Conservation (phyloP, 2,797 vertebrate species). For the Myotis findleyi region DNA sequence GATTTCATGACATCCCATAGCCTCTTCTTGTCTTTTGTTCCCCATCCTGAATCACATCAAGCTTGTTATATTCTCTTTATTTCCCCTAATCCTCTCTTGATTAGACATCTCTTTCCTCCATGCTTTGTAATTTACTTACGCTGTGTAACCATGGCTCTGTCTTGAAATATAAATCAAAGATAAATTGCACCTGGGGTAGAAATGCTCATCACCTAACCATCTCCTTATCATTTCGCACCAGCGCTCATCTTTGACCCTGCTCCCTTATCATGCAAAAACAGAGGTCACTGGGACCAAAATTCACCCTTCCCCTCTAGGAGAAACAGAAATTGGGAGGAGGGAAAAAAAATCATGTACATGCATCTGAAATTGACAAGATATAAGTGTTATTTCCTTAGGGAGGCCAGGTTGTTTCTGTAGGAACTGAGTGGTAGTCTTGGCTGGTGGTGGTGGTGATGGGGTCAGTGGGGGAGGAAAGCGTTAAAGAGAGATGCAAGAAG, state of each 20-base stretch:
- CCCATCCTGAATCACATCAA: background rate
- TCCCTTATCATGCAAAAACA: background rate
- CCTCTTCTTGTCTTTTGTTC: background rate
- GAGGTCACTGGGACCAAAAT: background rate
- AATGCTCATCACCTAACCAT: background rate
- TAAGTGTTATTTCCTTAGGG: background rate
- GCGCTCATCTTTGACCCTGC: background rate
- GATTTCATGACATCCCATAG: background rate
- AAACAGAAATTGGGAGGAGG: background rate
- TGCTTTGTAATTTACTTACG: background rate
- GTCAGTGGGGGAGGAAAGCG: background rate
- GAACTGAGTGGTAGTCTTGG: background rate
- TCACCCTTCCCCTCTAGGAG: background rate
- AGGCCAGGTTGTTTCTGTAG: background rate
- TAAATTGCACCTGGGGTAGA: background rate
- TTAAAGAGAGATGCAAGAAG: background rate
- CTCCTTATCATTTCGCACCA: background rate
- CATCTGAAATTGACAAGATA: background rate
- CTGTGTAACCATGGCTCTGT: background rate
- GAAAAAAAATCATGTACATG: background rate
- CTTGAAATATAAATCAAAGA: slow-evolving; percentile 10
- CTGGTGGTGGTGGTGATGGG: background rate
- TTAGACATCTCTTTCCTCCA: background rate
- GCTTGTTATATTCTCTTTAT: background rate
- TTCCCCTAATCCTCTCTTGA: slow-evolving; percentile 8